Conservation (phyloP, 2,113 vertebrate species). For the Rhea americana region DNA sequence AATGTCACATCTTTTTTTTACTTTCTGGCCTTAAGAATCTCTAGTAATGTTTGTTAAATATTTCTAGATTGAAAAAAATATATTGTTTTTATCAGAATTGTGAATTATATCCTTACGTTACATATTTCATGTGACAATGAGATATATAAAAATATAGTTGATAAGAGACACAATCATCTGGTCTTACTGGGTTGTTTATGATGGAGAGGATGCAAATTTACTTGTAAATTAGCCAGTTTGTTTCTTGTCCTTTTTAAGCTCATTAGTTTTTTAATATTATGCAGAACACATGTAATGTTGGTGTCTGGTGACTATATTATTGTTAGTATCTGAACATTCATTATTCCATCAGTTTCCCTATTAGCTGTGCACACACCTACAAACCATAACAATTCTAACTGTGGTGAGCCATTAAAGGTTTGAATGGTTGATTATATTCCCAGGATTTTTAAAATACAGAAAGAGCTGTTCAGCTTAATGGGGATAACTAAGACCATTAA, state of each 20-base stretch:
- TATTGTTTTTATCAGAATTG: background rate
- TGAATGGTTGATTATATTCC: constrained; percentile 22
- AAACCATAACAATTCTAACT: background rate
- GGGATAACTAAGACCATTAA: background rate
- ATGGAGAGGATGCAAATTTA: background rate
- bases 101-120: background rate
- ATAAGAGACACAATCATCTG: background rate
- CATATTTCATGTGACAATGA: background rate
- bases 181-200: background rate
- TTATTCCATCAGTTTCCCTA: background rate
- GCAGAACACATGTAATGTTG: background rate
- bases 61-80: background rate
- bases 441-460: constrained; percentile 8
- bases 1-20: background rate
- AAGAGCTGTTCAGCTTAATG: background rate
- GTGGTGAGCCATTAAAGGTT: constrained; percentile 9
- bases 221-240: background rate
- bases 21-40: background rate
- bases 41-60: background rate
- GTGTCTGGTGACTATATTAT: background rate
- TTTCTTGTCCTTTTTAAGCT: background rate
- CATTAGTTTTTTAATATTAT: background rate
- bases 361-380: constrained; percentile 4
- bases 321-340: background rate
- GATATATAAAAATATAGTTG: background rate